These are phyloP conservation scores for Cyanistes caeruleus DNA, from an alignment of 2,113 vertebrate genomes.

Conservation along the genomic window DNA sequence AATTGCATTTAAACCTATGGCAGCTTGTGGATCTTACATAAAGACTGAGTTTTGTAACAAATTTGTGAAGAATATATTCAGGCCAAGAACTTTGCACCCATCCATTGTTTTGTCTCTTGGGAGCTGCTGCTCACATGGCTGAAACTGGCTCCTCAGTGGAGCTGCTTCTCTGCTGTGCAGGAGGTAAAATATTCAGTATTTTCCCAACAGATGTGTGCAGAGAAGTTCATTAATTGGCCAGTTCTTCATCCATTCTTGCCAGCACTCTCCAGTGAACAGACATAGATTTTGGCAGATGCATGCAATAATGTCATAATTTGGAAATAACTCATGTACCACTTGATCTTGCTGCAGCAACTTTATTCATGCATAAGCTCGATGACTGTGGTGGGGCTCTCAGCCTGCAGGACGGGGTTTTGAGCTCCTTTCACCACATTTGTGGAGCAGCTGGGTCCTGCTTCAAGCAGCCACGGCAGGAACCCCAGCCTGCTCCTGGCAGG, in stretches of 20 bases:
- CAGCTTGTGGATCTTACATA: not conserved
- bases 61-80: not conserved
- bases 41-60: not conserved
- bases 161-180: not conserved
- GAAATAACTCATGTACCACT: not conserved
- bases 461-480: not conserved
- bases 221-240: slow-evolving; percentile 1
- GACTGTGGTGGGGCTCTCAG: not conserved
- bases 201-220: not conserved
- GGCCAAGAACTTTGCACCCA: not conserved
- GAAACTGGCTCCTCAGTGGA: not conserved
- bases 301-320: not conserved
- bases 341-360: not conserved
- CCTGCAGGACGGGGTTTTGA: not conserved
- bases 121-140: not conserved
- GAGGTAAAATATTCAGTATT: not conserved
- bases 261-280: not conserved
- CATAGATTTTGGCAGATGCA: not conserved
- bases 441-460: not conserved
- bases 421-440: fast-evolving
- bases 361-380: not conserved
- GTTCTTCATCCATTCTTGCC: not conserved
- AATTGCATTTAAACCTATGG: not conserved
- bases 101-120: not conserved
- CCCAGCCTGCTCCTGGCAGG: not conserved